These are phyloP conservation scores for Diabrotica balteata DNA, from an alignment of 2,888 invertebrate genomes.

Conservation along the genomic window DNA sequence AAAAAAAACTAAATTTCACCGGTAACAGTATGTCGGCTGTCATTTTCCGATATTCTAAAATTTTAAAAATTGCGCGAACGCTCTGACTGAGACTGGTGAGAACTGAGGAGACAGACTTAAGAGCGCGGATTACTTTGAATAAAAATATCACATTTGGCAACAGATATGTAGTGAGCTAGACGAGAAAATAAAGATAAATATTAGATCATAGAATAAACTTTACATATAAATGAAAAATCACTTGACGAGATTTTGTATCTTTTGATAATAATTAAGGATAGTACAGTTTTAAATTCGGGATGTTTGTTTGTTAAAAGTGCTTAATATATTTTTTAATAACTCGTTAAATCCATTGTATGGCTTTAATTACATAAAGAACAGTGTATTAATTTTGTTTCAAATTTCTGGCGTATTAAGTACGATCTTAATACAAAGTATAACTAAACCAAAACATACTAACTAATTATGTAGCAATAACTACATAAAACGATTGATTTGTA, in stretches of 20 bases:
- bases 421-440: no score
- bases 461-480: no score
- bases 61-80: slow-evolving; percentile 43
- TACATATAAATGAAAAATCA: slow-evolving; percentile 29
- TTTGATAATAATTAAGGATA: slow-evolving; percentile 18
- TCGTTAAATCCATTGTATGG: no score
- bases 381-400: no score
- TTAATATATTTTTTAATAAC: no score
- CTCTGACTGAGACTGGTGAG: slow-evolving; percentile 54
- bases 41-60: slow-evolving; percentile 31
- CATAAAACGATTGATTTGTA: no score
- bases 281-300: slow-evolving; percentile 6
- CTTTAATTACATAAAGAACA: no score
- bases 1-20: slow-evolving; percentile 7
- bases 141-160: slow-evolving; percentile 63
- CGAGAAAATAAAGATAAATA: slow-evolving; percentile 59
- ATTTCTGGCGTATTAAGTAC: no score
- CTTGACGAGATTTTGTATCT: slow-evolving; percentile 22
- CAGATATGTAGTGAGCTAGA: slow-evolving; percentile 57
- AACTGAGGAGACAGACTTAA: slow-evolving; percentile 56
- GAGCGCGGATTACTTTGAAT: slow-evolving; percentile 55
- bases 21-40: slow-evolving; percentile 4
- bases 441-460: no score
- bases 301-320: not conserved
- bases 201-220: slow-evolving; percentile 48